phyloP scores from a whole-genome alignment of 2,888 invertebrate genomes.

The Himalopsyche anomala region DNA sequence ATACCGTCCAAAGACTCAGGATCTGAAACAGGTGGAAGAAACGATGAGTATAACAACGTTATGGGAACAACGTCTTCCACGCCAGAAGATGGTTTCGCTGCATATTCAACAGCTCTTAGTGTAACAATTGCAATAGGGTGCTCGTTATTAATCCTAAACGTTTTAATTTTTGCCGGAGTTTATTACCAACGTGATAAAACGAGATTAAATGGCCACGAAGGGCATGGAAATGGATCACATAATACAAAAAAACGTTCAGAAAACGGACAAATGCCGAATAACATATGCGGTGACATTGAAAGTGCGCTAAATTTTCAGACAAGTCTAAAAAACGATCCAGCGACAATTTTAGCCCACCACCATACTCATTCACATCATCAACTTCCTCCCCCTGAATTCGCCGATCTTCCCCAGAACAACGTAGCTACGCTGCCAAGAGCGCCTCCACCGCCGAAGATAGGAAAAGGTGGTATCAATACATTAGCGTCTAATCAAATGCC shows the following conservation, averaged over 20 bases:
- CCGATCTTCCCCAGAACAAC: conserved; percentile 85
- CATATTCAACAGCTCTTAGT: conserved; percentile 93
- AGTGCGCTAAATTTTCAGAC: conserved; percentile 75
- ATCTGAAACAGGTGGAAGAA: conserved; percentile 67
- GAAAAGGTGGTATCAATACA: conserved; percentile 78
- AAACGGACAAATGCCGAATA: conserved; percentile 92
- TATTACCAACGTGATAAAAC: conserved; percentile 95
- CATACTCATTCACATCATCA: conserved; percentile 88
- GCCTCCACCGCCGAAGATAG: conserved; percentile 85
- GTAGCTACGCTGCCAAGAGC: conserved; percentile 82
- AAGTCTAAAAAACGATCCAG: conserved; percentile 82
- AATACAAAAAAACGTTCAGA: conserved; percentile 84
- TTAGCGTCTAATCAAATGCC: conserved; percentile 78
- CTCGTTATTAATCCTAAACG: conserved; percentile 92
- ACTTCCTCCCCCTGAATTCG: conserved; percentile 89
- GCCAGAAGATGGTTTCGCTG: conserved; percentile 93
- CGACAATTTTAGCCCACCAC: conserved; percentile 85
- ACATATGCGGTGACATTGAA: conserved; percentile 90
- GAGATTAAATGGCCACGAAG: conserved; percentile 80
- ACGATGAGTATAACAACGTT: conserved; percentile 67
- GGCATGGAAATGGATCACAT: conserved; percentile 75
- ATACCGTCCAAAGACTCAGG: conserved; percentile 67
- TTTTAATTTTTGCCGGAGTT: conserved; percentile 95
- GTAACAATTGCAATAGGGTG: conserved; percentile 97
- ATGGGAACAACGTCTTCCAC: conserved; percentile 75